These are phyloP conservation scores for Drosophila navojoa DNA, from an alignment of 1,140 invertebrate genomes.

Conservation along the genomic window DNA sequence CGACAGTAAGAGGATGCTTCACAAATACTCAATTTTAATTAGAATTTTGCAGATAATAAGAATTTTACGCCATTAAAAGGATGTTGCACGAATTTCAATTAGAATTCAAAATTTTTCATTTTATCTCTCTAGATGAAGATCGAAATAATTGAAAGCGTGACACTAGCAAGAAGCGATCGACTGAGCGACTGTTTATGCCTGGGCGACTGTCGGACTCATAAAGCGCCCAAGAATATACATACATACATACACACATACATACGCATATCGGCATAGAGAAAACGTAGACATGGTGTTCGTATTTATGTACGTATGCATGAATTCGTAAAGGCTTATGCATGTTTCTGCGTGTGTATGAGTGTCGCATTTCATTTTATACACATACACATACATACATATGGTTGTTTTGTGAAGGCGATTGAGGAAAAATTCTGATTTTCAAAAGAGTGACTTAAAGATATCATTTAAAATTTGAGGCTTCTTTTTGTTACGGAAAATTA, in stretches of 20 bases:
- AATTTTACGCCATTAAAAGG: not conserved
- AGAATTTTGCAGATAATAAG: too few species aligned
- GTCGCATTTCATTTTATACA: not conserved
- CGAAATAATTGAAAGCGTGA: not conserved
- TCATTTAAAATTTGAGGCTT: too few species aligned
- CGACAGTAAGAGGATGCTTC: not conserved
- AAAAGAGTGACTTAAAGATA: too few species aligned
- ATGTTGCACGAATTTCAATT: not conserved
- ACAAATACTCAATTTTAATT: not conserved
- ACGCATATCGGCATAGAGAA: not conserved
- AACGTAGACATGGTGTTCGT: too few species aligned
- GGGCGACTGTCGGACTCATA: not conserved
- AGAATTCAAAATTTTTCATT: not conserved
- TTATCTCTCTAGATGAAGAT: not conserved
- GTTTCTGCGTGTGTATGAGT: not conserved
- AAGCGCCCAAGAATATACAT: not conserved
- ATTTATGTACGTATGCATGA: not conserved
- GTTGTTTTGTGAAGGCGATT: not conserved
- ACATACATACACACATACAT: not conserved
- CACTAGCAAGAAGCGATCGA: not conserved
- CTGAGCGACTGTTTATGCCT: not conserved
- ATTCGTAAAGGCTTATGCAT: not conserved
- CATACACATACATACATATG: too few species aligned
- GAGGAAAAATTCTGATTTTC: not conserved
- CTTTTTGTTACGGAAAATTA: too few species aligned